A percentile compares a stretch with the other conserved stretches of the same genome.
Evolutionary conservation across 2,797 vertebrate genomes (phyloP).

Genomic region (Cuculus canorus): DNA sequence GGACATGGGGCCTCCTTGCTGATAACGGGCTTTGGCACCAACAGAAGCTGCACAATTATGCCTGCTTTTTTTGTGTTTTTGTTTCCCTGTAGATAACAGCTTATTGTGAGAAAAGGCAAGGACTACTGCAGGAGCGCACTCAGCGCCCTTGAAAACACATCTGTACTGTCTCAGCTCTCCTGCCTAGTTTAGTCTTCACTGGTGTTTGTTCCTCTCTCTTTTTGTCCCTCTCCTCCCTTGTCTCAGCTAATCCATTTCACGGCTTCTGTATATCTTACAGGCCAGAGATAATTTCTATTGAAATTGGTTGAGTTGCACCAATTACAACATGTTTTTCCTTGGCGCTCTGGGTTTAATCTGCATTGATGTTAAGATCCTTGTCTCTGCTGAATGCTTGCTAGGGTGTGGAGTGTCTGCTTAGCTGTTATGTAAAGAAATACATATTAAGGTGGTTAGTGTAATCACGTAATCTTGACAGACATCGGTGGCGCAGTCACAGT

Average conservation of each 20-base stretch:
- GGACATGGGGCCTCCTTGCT: neutral
- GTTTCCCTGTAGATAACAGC: constrained; percentile 5
- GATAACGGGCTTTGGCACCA: constrained; percentile 29
- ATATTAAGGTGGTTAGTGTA: constrained; percentile 1
- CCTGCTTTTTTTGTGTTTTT: neutral
- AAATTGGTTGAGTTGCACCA: neutral
- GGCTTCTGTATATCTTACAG: neutral
- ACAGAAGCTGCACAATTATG: neutral
- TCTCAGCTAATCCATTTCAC: neutral
- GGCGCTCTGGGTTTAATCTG: neutral
- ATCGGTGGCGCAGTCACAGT: neutral
- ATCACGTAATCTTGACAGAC: constrained; percentile 25
- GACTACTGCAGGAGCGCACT: neutral
- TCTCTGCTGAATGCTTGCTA: neutral
- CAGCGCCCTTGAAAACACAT: neutral
- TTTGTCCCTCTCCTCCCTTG: neutral
- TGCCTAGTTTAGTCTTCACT: neutral
- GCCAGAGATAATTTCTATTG: neutral
- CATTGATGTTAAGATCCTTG: neutral
- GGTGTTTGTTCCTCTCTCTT: neutral
- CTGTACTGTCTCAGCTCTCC: neutral
- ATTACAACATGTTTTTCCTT: neutral
- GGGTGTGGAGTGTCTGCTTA: constrained; percentile 14
- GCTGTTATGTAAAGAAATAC: constrained; percentile 16
- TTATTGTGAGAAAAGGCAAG: neutral